Conservation (phyloP, 64 coral and sea anemone species). For the Montipora cactus region DNA sequence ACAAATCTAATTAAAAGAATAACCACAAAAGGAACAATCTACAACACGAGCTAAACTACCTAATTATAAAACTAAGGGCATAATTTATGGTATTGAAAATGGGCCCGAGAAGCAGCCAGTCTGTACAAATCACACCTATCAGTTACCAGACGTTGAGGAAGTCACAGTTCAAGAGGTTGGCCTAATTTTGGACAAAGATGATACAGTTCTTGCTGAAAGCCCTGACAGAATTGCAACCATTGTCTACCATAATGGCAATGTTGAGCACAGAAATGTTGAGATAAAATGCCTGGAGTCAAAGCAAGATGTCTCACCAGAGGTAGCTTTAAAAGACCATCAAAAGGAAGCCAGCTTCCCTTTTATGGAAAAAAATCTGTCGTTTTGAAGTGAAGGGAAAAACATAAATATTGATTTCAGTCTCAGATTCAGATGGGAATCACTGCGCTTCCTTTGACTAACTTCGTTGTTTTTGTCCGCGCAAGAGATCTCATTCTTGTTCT, state of each 20-base stretch:
- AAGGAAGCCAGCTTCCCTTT: neutral
- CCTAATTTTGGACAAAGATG: too few species aligned
- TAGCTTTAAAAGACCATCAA: neutral
- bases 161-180: too few species aligned
- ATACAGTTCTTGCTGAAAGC: too few species aligned
- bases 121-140: too few species aligned
- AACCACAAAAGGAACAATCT: neutral
- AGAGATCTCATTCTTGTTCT: neutral
- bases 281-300: slow-evolving; percentile 14
- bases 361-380: neutral
- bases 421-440: neutral
- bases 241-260: too few species aligned
- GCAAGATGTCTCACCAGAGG: neutral
- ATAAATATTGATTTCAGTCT: slow-evolving; percentile 19
- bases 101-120: too few species aligned
- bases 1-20: neutral
- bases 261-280: neutral
- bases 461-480: neutral
- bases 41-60: neutral
- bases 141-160: too few species aligned
- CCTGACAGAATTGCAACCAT: too few species aligned
- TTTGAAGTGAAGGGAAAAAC: neutral
- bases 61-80: neutral
- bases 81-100: neutral
- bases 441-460: neutral